Base-by-base conservation (phyloP, 2,888 invertebrate genomes). In the Idaea dimidiata region DNA sequence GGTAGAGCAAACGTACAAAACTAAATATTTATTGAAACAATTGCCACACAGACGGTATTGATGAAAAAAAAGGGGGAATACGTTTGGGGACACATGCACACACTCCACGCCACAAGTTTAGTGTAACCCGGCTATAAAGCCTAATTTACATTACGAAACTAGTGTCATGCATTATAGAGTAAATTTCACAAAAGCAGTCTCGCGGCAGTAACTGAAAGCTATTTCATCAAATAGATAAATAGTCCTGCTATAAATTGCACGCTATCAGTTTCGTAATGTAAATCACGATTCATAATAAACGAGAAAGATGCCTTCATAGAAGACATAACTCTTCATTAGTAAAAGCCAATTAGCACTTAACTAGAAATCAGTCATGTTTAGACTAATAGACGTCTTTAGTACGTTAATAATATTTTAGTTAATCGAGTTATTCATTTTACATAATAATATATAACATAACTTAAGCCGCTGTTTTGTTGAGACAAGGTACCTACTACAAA, bases 351-450 rank as follows among this genome's bases (percentile, higher is more conserved):
- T 67, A 67, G 16, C 54, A 61, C 57, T 58, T 62, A 64, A 59
- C 31, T 18, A 61, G 59, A 62, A 72, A 74, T 82, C 82, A 82
- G 82, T 83, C 79, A 72, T 72, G 75, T 79, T 70, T 71, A 78
- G 71, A 79, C 75, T 75, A 76, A 75, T 62, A 63, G 62, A 60
- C 59, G 67, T 63, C 59, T 66, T 68, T 74, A 71, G 64, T 71
- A 65, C 57, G 55, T 32, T 69, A 60, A 43, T 56, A 32, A 43
- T 56, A 32, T 31, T 63, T 69, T 59, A 59, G 59, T 59, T 43
- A 60, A 24, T 54, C 18, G 14, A 58, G 32, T 58, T 59, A 58
- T 59, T 61, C 43, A 60, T 66, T 63, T 62, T 63, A 67, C 68
- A 70, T 60, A 65, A 69, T n/a, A n/a, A n/a, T n/a, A 64, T 67